Evolutionary conservation across 2,113 vertebrate species (phyloP).

Genomic region (Lamprologus lemairii): DNA sequence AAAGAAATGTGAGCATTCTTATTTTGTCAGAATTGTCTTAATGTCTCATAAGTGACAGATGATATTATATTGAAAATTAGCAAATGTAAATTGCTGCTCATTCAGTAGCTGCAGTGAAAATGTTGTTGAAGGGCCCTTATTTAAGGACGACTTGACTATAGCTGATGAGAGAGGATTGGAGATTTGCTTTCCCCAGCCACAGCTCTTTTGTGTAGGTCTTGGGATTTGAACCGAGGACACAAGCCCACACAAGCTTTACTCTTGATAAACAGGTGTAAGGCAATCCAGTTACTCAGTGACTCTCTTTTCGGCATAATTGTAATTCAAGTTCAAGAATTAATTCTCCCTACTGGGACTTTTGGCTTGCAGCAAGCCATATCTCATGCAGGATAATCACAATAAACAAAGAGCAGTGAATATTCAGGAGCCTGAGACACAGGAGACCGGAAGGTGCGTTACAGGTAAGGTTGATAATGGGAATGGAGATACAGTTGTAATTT

Average conservation of each 20-base stretch:
- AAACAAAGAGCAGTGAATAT: neutral
- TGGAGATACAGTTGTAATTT: neutral
- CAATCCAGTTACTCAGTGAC: neutral
- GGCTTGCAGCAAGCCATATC: neutral
- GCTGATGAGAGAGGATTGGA: neutral
- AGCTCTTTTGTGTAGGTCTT: neutral
- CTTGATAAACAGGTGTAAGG: slow-evolving; percentile 23
- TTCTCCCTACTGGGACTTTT: neutral
- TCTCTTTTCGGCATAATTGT: neutral
- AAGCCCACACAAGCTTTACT: neutral
- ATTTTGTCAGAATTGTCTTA: neutral
- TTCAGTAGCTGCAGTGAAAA: slow-evolving; percentile 3
- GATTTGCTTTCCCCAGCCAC: neutral
- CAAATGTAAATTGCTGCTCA: slow-evolving; percentile 18
- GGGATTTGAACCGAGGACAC: slow-evolving; percentile 13
- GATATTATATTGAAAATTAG: slow-evolving; percentile 16
- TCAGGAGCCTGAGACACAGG: neutral
- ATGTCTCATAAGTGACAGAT: neutral
- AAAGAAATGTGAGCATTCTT: neutral
- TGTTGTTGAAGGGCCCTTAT: neutral
- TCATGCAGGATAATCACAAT: neutral
- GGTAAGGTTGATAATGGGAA: neutral
- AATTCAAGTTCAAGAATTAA: slow-evolving; percentile 19
- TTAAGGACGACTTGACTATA: neutral
- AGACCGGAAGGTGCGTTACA: neutral